Evolutionary conservation across 2,797 vertebrate genomes (phyloP).

Genomic region (Pipistrellus kuhlii): DNA sequence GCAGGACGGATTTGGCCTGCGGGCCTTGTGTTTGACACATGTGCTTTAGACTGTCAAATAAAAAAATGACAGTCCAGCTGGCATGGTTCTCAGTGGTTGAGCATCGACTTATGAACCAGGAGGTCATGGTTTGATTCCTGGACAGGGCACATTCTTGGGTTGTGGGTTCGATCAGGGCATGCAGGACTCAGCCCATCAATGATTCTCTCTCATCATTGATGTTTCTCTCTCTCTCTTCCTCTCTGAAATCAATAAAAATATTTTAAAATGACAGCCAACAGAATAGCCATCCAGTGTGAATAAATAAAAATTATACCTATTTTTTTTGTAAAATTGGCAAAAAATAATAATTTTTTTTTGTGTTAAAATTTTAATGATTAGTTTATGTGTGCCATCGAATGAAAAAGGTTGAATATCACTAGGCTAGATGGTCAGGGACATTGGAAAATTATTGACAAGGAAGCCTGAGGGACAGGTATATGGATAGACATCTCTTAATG

Average conservation of each 20-base stretch:
- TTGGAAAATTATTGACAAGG: background rate
- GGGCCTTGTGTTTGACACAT: too few relatives aligned
- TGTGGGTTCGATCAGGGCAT: too few relatives aligned
- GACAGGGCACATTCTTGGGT: background rate
- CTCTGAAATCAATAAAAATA: too few relatives aligned
- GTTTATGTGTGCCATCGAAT: background rate
- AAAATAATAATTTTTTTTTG: background rate
- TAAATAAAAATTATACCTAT: background rate
- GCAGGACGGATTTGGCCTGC: too few relatives aligned
- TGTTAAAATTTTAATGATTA: background rate
- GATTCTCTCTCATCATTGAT: too few relatives aligned
- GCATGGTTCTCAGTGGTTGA: background rate
- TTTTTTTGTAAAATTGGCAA: background rate
- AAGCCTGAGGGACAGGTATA: background rate
- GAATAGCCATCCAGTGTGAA: background rate
- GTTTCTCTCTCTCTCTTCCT: too few relatives aligned
- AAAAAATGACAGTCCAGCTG: background rate
- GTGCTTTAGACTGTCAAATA: background rate
- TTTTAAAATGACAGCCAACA: background rate
- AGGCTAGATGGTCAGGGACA: background rate
- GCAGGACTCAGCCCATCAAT: too few relatives aligned
- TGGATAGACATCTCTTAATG: background rate
- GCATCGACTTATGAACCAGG: background rate
- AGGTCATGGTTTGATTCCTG: background rate
- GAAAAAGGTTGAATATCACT: background rate